Base-by-base conservation (phyloP, 2,113 vertebrate species). In the Gymnogyps californianus region DNA sequence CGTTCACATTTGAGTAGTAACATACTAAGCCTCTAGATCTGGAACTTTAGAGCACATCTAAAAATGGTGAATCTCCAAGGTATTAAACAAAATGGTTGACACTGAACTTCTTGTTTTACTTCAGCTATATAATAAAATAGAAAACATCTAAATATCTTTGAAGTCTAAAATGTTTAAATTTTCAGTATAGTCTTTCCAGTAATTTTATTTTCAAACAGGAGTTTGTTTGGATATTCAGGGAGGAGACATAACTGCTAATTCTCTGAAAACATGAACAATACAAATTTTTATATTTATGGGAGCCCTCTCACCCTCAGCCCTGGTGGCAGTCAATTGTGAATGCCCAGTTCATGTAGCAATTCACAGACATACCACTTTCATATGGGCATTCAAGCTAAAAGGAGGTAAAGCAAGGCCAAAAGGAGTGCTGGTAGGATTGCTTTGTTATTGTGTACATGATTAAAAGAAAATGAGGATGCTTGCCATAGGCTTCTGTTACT, bases 281-380 rank as follows among this genome's bases (percentile, higher is more conserved):
- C 49, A 85, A 40, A 98, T 98, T 97, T 98, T 98, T 59, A 89
- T 98, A 83, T 98, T 98, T 57, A 96, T 98, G 49, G 97, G 98
- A 93, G 97, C 98, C 21, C 97, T 72, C 57, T 82, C 19, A 7
- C 38, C 40, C 65, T 66, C 55, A 59, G 98, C 38, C 97, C 98
- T 42, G 98, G 96, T n/a, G 97, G 97, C 92, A 98, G 97, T 14
- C 98, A 98, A 91, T 97, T 98, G 98, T 16, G 97, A 98, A 90
- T 98, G 98, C 81, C 98, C 98, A 5, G 97, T 98, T 77, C 98
- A 98, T 81, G 98, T 98, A 96, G 98, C 98, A 95, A 98, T 98
- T 97, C 95, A 98, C 75, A 97, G 98, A 94, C 97, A 97, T 6
- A 96, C 83, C 78, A 98, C 97, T n/a, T 98, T 98, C 40, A 97